These are phyloP conservation scores for Zalophus californianus DNA, from an alignment of 2,797 vertebrate genomes.

Conservation along the genomic window DNA sequence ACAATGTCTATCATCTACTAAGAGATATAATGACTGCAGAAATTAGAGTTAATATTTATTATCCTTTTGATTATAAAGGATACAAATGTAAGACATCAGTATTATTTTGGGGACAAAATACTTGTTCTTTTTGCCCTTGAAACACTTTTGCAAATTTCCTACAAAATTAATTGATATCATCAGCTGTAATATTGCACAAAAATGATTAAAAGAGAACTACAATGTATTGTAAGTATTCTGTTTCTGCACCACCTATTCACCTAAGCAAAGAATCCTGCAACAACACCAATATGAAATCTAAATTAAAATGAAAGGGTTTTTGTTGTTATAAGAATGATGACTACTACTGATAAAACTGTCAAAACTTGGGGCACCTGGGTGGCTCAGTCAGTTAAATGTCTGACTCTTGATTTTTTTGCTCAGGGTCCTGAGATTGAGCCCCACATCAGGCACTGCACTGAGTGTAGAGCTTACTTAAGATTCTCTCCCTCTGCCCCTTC, in stretches of 20 bases:
- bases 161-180: conserved; percentile 29
- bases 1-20: not conserved
- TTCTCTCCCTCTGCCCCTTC: not conserved
- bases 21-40: not conserved
- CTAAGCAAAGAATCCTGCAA: not conserved
- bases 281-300: not conserved
- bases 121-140: not conserved
- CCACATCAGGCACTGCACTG: not conserved
- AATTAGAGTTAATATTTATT: conserved; percentile 42
- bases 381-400: not conserved
- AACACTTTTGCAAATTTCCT: conserved; percentile 15
- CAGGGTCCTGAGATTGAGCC: not conserved
- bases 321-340: not conserved
- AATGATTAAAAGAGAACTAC: not conserved
- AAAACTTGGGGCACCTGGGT: not conserved
- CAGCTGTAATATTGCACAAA: not conserved
- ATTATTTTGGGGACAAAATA: not conserved
- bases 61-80: not conserved
- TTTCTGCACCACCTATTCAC: not conserved
- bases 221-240: not conserved
- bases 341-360: not conserved
- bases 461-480: not conserved
- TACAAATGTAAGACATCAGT: not conserved
- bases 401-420: not conserved
- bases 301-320: not conserved